These are phyloP conservation scores for Papilio glaucus DNA, from an alignment of 1,140 invertebrate species.

Conservation along the genomic window DNA sequence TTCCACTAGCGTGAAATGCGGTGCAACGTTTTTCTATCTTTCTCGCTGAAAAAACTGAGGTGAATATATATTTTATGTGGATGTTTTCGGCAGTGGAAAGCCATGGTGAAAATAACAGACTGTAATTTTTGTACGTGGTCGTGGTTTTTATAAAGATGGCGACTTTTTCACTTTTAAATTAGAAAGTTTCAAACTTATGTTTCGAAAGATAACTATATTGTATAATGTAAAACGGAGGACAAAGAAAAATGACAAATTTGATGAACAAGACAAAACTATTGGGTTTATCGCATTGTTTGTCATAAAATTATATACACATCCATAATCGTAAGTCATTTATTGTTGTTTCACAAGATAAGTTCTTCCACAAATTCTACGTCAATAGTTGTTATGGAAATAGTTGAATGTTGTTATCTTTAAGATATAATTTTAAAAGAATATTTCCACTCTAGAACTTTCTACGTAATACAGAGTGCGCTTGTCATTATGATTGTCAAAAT, in stretches of 20 bases:
- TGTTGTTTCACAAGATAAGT: not conserved
- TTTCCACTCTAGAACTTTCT: slow-evolving; percentile 4
- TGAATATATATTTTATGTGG: no score
- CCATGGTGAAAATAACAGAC: no score
- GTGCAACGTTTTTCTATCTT: no score
- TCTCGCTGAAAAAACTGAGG: no score
- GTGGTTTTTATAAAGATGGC: not conserved
- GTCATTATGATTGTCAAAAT: not conserved
- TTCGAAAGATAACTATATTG: not conserved
- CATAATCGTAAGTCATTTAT: not conserved
- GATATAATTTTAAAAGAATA: not conserved
- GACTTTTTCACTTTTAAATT: not conserved
- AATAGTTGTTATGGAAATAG: not conserved
- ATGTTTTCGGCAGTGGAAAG: no score
- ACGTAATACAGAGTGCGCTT: not conserved
- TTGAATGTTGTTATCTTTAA: not conserved
- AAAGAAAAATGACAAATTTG: not conserved
- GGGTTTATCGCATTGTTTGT: slow-evolving; percentile 12
- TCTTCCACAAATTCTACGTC: slow-evolving; percentile 9
- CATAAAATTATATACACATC: not conserved
- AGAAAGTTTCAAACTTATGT: not conserved
- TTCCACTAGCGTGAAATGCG: no score
- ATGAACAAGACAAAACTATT: not conserved
- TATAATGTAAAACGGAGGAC: not conserved
- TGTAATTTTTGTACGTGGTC: no score